Percentiles rank a stretch among this genome's conserved stretches.
Evolutionary conservation across 1,140 invertebrate species (phyloP).

Genomic region (Drosophila bocki): DNA sequence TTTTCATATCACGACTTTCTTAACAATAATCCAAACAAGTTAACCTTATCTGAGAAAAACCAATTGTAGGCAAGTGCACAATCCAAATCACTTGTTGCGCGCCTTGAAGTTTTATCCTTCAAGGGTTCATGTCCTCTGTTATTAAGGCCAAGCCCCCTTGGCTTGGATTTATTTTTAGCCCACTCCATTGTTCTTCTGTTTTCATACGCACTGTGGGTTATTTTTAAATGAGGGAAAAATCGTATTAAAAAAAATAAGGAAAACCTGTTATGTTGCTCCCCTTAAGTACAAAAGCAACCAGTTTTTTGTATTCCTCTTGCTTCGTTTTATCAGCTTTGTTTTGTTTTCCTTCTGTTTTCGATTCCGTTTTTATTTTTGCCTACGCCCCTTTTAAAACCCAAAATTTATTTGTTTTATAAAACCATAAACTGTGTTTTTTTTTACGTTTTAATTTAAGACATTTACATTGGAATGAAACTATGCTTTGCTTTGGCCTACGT

Average conservation of each 20-base stretch:
- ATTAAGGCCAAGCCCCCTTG: constrained; percentile 27
- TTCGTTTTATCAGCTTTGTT: constrained; percentile 47
- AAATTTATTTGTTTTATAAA: constrained; percentile 43
- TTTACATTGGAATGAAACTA: constrained; percentile 44
- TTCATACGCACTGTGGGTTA: constrained; percentile 35
- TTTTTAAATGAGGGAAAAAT: constrained; percentile 33
- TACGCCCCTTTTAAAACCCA: constrained; percentile 35
- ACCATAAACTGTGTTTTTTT: constrained; percentile 49
- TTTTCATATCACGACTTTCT: constrained; percentile 1
- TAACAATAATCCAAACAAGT: constrained; percentile 1
- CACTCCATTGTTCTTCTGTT: constrained; percentile 33
- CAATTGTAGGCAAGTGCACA: neutral
- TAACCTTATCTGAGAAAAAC: neutral
- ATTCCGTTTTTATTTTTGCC: constrained; percentile 25
- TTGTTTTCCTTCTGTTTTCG: constrained; percentile 32
- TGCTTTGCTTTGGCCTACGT: constrained; percentile 60
- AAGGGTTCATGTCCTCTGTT: neutral
- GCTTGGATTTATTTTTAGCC: constrained; percentile 33
- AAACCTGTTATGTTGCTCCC: constrained; percentile 46
- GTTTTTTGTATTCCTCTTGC: constrained; percentile 52
- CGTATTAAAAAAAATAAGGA: constrained; percentile 30
- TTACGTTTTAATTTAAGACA: constrained; percentile 51
- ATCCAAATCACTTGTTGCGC: constrained; percentile 36
- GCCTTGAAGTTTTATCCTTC: constrained; percentile 11
- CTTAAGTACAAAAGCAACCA: constrained; percentile 41